Evolutionary conservation across 1,140 invertebrate species (phyloP).

Genomic region (Drosophila eugracilis): DNA sequence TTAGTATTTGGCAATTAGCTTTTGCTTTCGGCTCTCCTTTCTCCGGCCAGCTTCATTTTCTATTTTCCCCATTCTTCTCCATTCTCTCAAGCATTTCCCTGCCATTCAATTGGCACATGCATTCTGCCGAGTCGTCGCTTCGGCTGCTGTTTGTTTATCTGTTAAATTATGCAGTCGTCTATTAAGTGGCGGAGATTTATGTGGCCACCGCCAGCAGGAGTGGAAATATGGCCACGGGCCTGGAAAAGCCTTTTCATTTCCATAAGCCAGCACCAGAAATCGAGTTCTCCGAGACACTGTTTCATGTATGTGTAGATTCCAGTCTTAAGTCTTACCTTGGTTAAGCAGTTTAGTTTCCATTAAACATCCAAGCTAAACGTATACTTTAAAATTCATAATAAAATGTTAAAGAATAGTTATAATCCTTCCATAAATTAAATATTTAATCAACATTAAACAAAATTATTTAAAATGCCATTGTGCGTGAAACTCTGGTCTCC

Average conservation of each 20-base stretch:
- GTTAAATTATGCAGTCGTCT: conserved; percentile 82
- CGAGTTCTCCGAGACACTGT: not conserved
- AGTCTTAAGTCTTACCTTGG: too few relatives aligned
- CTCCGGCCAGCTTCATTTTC: conserved; percentile 10
- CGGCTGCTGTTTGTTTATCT: conserved; percentile 77
- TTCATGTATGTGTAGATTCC: too few relatives aligned
- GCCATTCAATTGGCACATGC: conserved; percentile 60
- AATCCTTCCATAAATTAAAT: not conserved
- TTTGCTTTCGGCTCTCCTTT: conserved; percentile 66
- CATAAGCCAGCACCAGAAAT: conserved; percentile 10
- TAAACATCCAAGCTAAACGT: too few relatives aligned
- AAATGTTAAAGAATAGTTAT: too few relatives aligned
- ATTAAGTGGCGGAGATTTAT: conserved; percentile 81
- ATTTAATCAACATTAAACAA: not conserved
- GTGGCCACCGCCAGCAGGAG: conserved; percentile 44
- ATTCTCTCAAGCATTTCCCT: conserved; percentile 4
- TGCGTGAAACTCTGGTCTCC: conserved; percentile 9
- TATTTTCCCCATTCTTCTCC: not conserved
- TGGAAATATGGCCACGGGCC: conserved; percentile 5
- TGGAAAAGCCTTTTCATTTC: conserved; percentile 33
- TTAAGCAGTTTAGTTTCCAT: too few relatives aligned
- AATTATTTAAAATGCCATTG: not conserved
- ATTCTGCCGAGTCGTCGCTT: conserved; percentile 53
- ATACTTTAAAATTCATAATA: too few relatives aligned
- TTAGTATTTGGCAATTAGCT: conserved; percentile 83